Evolutionary conservation across 2,888 invertebrate species (phyloP).

Genomic region (Colostygia pectinataria): DNA sequence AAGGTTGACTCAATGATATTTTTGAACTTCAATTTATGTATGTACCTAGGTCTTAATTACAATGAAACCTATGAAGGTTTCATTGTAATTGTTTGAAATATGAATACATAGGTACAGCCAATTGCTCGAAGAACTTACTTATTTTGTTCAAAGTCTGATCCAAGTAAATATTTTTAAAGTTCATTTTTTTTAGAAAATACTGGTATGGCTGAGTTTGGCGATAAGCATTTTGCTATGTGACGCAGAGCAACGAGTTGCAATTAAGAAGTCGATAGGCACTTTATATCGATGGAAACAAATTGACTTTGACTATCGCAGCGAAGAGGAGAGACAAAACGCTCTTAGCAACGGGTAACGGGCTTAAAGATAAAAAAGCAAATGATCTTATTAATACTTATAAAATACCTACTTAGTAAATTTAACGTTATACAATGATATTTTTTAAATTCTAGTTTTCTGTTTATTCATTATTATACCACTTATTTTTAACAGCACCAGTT

Average conservation of each 20-base stretch:
- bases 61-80: too few relatives aligned
- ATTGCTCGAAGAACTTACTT: too few relatives aligned
- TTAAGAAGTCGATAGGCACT: slow-evolving; percentile 56
- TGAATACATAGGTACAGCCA: too few relatives aligned
- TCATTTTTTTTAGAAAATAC: slow-evolving; percentile 21
- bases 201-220: slow-evolving; percentile 36
- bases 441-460: too few relatives aligned
- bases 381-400: too few relatives aligned
- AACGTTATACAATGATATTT: too few relatives aligned
- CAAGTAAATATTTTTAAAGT: background rate
- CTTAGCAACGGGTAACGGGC: slow-evolving; percentile 60
- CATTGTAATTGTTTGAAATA: too few relatives aligned
- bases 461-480: too few relatives aligned
- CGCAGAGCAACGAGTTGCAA: slow-evolving; percentile 36
- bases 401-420: too few relatives aligned
- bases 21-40: background rate
- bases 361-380: background rate
- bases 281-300: slow-evolving; percentile 76
- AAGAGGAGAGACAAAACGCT: slow-evolving; percentile 49
- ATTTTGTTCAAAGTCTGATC: background rate
- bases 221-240: slow-evolving; percentile 27
- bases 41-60: too few relatives aligned
- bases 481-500: too few relatives aligned
- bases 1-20: background rate
- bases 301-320: slow-evolving; percentile 58